Evolutionary conservation across 2,113 vertebrate genomes (phyloP), one percentile per base, ranked within the genome.

Genomic region (Nipponia nippon): DNA sequence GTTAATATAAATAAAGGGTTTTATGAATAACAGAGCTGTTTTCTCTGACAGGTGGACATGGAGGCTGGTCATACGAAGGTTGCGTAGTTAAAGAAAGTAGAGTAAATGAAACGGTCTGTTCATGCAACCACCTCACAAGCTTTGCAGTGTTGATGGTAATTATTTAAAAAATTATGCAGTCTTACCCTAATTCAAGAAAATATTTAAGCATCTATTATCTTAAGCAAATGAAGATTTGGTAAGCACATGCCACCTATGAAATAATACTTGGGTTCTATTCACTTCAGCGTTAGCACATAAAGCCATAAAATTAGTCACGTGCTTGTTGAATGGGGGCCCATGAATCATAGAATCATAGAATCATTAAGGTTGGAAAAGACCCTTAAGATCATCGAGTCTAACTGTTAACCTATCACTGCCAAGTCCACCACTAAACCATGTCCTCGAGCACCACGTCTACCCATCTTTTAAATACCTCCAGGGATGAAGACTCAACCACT

Each of bases 91-190:
- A 98, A 96, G 98, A 98, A 66, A 97, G 90, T 44, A 98, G 97
- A 46, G 36, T 94, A 20, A 98, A 99, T 40, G 97, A 98, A 76
- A 99, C 99, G 5, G 94, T 97, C 89, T 99, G 99, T 97, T 98
- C 98, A 94, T 99, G 99, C 96, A 99, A 98, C 95, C 99, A 99
- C 84, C 98, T 99, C 72, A 99, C 99, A 21, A 99, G 99, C 86
- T 99, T 99, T 87, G 99, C 98, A 5, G 97, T 99, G 85, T 98
- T 99, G 73, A 95, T 99, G 99, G 99, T 99, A 97, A 98, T 77
- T 78, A 34, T 70, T 83, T 72, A 16, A 2, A 56, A 84, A 85
- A 26, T 42, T 11, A 66, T 18, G 15, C 10, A 75, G 6, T 83
- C 21, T 50, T 77, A 34, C 16, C 22, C 47, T 82, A 22, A 30